Base-by-base conservation (phyloP, 2,113 vertebrate species). In the Coptodon rendalli region DNA sequence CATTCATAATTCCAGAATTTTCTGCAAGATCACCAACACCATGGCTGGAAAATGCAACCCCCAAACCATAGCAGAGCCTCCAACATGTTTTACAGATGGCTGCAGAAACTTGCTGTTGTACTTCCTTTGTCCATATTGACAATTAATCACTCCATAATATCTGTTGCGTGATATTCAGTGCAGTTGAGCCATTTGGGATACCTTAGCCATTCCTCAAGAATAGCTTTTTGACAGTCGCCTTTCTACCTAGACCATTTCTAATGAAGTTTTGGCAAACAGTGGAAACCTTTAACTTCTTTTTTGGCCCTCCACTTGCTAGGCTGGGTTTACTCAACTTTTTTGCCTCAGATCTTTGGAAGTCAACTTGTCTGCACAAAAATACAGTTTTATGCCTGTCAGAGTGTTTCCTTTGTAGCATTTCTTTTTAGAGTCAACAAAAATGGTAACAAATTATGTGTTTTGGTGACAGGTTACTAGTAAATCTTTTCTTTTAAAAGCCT, bases 71-170 rank as follows among this genome's bases (percentile, higher is more conserved):
- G 3, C 34, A 43, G 66, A 71, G 66, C 36, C 36, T 71, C 66
- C n/a, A 16, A 2, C 12, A 36, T 66, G 36, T 71, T 43, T 71
- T 0, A 24, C 66, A 71, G 36, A 43, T 16, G 36, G 36, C 12
- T 71, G 1, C 5, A 43, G 0, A 71, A 2, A 16, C n/a, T 43
- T 14, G n/a, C 66, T 24, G n/a, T 0, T 43, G 36, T 71, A 43
- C 38, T 14, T 43, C n/a, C n/a, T 71, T 24, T 24, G 66, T 71
- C 3, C 36, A 43, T 16, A 43, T 24, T 22, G 36, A 4, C n/a
- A 43, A 1, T 66, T 66, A 66, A 0, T 36, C 59, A 11, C 61
- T 66, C 31, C 31, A 2, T n/a, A n/a, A 36, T 11, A 38, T 66
- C 31, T 66, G 61, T 0, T 38, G 6, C 10, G 4, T 38, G 61